phyloP scores from a whole-genome alignment of 2,113 vertebrate genomes.

The Bufo bufo region DNA sequence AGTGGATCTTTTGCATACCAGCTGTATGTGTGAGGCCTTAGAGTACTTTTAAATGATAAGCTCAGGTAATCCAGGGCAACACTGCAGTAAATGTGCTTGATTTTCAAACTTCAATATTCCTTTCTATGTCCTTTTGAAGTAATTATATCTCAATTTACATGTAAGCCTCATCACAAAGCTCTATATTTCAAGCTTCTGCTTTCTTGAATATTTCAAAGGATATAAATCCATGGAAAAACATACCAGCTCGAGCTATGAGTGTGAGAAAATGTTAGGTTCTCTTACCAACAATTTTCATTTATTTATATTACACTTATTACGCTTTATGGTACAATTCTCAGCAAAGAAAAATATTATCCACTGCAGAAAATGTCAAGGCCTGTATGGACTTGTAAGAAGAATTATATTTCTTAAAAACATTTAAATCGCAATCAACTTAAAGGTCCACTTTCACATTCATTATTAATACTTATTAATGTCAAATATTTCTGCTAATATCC shows the following conservation, averaged over 20 bases:
- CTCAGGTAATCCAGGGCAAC: not conserved
- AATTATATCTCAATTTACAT: not conserved
- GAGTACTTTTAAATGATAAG: not conserved
- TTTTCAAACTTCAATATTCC: not conserved
- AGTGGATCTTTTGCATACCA: not conserved
- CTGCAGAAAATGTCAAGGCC: not conserved
- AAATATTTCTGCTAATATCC: no score
- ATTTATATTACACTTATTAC: not conserved
- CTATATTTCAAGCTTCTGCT: not conserved
- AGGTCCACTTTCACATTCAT: not conserved
- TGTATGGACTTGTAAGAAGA: not conserved
- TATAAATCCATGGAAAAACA: conserved; percentile 12
- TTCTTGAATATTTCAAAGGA: not conserved
- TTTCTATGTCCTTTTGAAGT: not conserved
- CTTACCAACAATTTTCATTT: not conserved
- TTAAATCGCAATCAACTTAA: not conserved
- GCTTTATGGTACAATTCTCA: not conserved
- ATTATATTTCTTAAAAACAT: not conserved
- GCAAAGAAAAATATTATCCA: not conserved
- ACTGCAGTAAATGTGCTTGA: not conserved
- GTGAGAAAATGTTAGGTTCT: conserved; percentile 8
- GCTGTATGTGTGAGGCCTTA: not conserved
- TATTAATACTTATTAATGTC: no score
- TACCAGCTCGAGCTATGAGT: not conserved
- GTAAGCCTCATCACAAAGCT: not conserved